phyloP scores from a whole-genome alignment of 2,113 vertebrate species.

The Scatophagus argus region DNA sequence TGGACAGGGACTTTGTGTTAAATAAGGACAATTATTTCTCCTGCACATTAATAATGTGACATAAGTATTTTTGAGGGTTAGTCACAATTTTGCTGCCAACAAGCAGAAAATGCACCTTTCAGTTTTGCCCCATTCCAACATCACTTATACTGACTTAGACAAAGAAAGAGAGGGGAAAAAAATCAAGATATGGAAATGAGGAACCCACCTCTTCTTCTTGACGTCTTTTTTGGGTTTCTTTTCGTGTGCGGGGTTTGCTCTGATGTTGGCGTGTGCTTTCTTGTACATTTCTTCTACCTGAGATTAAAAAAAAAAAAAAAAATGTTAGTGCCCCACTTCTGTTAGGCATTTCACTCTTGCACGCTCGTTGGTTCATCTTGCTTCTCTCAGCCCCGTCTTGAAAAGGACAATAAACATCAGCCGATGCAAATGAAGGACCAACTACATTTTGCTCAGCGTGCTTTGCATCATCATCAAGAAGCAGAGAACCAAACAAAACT shows the following conservation, averaged over 20 bases:
- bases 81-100: background rate
- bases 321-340: fast-evolving
- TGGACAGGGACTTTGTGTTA: too few relatives aligned
- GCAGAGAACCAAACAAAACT: conserved; percentile 47
- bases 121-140: background rate
- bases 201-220: conserved; percentile 95
- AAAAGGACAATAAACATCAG: conserved; percentile 78
- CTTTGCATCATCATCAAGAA: conserved; percentile 73
- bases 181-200: background rate
- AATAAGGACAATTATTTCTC: background rate
- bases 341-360: fast-evolving
- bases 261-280: conserved; percentile 93
- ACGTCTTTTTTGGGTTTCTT: conserved; percentile 96
- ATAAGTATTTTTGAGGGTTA: background rate
- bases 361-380: fast-evolving
- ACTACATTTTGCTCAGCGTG: conserved; percentile 80
- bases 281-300: conserved; percentile 98
- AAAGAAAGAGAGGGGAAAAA: too few relatives aligned
- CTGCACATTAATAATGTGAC: background rate
- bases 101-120: background rate
- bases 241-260: conserved; percentile 93
- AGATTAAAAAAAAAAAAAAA: conserved; percentile 22
- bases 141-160: background rate
- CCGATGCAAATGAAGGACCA: conserved; percentile 83
- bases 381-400: conserved; percentile 84